phyloP scores from a whole-genome alignment of 2,888 invertebrate genomes.

The Malthinus flaveolus region DNA sequence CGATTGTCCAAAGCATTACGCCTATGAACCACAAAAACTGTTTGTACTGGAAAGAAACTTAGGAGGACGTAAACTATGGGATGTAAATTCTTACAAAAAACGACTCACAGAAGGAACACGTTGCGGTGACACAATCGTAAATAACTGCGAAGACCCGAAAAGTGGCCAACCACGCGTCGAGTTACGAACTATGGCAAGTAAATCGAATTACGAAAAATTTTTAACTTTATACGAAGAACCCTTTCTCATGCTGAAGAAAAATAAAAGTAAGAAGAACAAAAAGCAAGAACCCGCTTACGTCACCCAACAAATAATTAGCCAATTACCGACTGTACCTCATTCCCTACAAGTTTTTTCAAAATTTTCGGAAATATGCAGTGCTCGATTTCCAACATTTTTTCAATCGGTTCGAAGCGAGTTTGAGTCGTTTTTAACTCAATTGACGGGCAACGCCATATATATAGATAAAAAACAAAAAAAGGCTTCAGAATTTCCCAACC shows the following conservation, averaged over 20 bases:
- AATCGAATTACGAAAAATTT: conserved; percentile 10
- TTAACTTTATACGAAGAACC: conserved; percentile 11
- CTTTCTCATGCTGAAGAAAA: conserved; percentile 3
- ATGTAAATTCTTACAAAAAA: conserved; percentile 8
- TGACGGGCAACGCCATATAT: too few relatives aligned
- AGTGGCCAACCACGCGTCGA: background rate
- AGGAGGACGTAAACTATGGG: conserved; percentile 23
- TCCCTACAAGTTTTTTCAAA: background rate
- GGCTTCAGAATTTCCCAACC: too few relatives aligned
- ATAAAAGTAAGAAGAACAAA: background rate
- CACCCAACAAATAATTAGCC: background rate
- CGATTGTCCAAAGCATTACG: conserved; percentile 12
- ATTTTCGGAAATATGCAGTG: background rate
- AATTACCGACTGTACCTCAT: background rate
- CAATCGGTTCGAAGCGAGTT: background rate
- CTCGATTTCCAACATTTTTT: background rate
- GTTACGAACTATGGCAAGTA: background rate
- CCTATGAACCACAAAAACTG: conserved; percentile 16
- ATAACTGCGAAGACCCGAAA: background rate
- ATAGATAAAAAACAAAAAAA: too few relatives aligned
- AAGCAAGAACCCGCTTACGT: background rate
- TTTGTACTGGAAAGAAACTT: conserved; percentile 18
- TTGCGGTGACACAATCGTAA: background rate
- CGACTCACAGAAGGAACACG: background rate
- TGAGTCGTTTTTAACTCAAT: background rate